phyloP scores from a whole-genome alignment of 1,140 invertebrate species.

The Homalodisca vitripennis region DNA sequence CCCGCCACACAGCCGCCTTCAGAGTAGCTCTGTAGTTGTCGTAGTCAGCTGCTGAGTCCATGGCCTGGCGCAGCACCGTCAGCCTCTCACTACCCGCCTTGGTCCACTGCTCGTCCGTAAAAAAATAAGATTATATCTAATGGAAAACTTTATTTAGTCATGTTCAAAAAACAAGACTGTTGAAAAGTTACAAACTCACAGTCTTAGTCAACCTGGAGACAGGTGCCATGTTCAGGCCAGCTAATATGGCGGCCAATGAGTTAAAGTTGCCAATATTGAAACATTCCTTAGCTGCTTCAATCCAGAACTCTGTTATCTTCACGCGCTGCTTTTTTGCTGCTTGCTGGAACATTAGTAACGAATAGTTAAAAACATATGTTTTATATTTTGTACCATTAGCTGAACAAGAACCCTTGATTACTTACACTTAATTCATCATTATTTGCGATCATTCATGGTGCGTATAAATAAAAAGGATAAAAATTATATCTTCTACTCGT shows the following conservation, averaged over 20 bases:
- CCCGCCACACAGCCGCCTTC: slow-evolving; percentile 17
- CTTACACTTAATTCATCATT: no score
- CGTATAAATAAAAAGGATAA: no score
- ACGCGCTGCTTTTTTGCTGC: slow-evolving; percentile 90
- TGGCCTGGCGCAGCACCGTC: slow-evolving; percentile 1
- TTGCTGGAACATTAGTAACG: slow-evolving; percentile 64
- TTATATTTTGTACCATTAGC: no score
- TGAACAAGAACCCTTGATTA: no score
- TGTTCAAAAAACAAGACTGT: not conserved
- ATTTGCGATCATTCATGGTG: no score
- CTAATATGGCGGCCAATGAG: slow-evolving; percentile 94
- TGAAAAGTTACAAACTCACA: slow-evolving; percentile 55
- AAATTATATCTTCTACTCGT: no score
- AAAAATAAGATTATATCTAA: not conserved
- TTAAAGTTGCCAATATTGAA: slow-evolving; percentile 98
- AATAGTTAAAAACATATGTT: no score
- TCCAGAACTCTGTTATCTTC: slow-evolving; percentile 90
- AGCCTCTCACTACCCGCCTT: slow-evolving; percentile 16
- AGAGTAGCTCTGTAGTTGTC: slow-evolving; percentile 33
- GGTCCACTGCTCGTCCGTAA: slow-evolving; percentile 31
- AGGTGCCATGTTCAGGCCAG: slow-evolving; percentile 89
- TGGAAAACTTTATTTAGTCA: not conserved
- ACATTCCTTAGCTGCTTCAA: slow-evolving; percentile 91
- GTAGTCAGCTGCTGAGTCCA: slow-evolving; percentile 26
- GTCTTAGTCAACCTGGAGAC: slow-evolving; percentile 91